Evolutionary conservation across 2,888 invertebrate genomes (phyloP), one percentile per base, ranked within the genome.

Genomic region (Azorinus chamasolen): DNA sequence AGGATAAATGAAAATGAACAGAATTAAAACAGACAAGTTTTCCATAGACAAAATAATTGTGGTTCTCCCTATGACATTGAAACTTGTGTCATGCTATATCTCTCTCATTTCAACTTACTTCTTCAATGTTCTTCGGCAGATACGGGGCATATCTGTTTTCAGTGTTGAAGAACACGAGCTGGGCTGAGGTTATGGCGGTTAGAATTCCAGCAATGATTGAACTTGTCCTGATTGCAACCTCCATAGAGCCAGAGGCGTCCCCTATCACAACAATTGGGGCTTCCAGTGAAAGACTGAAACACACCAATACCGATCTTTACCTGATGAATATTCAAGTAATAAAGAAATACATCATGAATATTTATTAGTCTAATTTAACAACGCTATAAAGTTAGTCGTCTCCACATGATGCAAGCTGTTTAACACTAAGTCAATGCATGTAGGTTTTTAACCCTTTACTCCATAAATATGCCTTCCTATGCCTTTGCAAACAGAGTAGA

Each of bases 141-240:
- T 87, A 88, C 5, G 86, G 87, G 0, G 91, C 89, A 53, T 86
- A 84, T 61, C 87, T 83, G 68, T 86, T 87, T 27, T 86, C 73
- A 4, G 76, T 84, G 81, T 91, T 90, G 83, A 93, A 93, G 84
- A 93, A 93, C 45, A 91, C 89, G 8, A 93, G 83, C 66, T 89
- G 85, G n/a, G 93, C 92, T 4, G 89, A 86, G 43, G 89, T 89
- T 20, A 93, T 88, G 48, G 92, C 90, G 0, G 91, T 90, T 18
- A 93, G 77, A n/a, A 93, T 81, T 43, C 92, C 90, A 24, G 92
- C 90, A 39, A 93, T 91, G 75, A 93, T 93, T 20, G 93, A 91
- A 54, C 91, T 89, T 12, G 92, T 93, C 25, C 89, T 78, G 53
- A 93, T 92, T 27, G 93, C 93, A 18, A 93, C 89, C 39, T 89